phyloP scores from a whole-genome alignment of 2,113 vertebrate genomes.

The Panthera leo region DNA sequence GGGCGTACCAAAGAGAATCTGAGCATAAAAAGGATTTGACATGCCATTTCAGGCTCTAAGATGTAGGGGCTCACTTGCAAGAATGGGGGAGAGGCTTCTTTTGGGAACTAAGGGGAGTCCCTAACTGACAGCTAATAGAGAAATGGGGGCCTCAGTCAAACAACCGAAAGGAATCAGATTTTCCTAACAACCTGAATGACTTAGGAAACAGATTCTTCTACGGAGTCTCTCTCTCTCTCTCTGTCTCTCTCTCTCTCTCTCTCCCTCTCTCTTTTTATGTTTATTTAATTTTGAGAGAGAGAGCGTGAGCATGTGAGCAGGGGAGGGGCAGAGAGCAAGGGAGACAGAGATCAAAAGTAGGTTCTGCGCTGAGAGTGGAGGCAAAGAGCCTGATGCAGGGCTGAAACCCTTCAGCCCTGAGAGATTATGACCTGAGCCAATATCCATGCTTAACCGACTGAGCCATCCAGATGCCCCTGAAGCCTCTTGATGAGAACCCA shows the following conservation, averaged over 20 bases:
- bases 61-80: neutral
- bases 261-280: too few relatives aligned
- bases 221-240: neutral
- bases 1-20: neutral
- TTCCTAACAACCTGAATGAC: neutral
- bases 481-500: neutral
- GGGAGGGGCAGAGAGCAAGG: too few relatives aligned
- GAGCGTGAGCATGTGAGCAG: too few relatives aligned
- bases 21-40: neutral
- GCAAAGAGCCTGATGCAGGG: too few relatives aligned
- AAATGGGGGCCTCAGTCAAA: neutral
- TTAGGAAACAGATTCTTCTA: neutral
- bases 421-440: too few relatives aligned
- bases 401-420: too few relatives aligned
- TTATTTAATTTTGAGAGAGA: too few relatives aligned
- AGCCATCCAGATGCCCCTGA: too few relatives aligned
- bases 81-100: neutral
- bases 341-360: too few relatives aligned
- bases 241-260: neutral
- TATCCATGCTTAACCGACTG: too few relatives aligned
- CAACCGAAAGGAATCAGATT: neutral
- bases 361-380: too few relatives aligned
- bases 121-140: neutral
- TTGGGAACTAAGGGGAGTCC: neutral
- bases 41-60: neutral